phyloP scores from a whole-genome alignment of 2,113 vertebrate species.

The Ahaetulla prasina region DNA sequence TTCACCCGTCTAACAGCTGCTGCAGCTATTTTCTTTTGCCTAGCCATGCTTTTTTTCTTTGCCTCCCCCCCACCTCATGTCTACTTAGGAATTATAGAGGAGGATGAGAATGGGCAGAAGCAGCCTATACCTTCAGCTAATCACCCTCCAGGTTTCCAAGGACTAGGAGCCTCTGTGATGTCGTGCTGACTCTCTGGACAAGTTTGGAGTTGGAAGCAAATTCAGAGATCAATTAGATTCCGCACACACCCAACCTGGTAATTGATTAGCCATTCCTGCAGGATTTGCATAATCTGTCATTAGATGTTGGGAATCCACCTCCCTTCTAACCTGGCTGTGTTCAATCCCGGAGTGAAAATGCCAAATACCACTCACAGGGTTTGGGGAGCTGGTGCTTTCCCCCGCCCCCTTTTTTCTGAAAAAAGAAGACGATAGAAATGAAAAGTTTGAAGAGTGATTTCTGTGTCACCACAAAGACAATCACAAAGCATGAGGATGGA shows the following conservation, averaged over 20 bases:
- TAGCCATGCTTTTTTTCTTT: slow-evolving; percentile 52
- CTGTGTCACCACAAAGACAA: neutral
- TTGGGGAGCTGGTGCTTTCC: neutral
- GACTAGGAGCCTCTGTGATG: slow-evolving; percentile 75
- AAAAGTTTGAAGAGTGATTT: slow-evolving; percentile 53
- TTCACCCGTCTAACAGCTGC: slow-evolving; percentile 52
- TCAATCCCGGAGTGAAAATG: slow-evolving; percentile 31
- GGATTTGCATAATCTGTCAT: slow-evolving; percentile 68
- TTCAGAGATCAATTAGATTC: slow-evolving; percentile 54
- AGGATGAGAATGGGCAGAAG: slow-evolving; percentile 80
- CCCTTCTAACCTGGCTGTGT: slow-evolving; percentile 36
- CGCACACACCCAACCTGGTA: slow-evolving; percentile 40
- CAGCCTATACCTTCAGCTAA: slow-evolving; percentile 54
- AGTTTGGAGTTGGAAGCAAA: slow-evolving; percentile 27
- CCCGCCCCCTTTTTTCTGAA: too few relatives aligned
- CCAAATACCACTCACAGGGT: slow-evolving; percentile 11
- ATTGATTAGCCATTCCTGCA: slow-evolving; percentile 62
- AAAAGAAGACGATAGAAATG: neutral
- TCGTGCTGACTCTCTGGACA: slow-evolving; percentile 54
- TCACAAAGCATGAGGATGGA: too few relatives aligned
- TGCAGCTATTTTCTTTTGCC: slow-evolving; percentile 32
- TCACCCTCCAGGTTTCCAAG: slow-evolving; percentile 73
- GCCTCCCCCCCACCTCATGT: slow-evolving; percentile 33
- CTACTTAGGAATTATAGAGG: slow-evolving; percentile 53
- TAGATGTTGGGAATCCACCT: slow-evolving; percentile 55